Evolutionary conservation across 2,797 vertebrate genomes (phyloP).

Genomic region (Helostoma temminkii): DNA sequence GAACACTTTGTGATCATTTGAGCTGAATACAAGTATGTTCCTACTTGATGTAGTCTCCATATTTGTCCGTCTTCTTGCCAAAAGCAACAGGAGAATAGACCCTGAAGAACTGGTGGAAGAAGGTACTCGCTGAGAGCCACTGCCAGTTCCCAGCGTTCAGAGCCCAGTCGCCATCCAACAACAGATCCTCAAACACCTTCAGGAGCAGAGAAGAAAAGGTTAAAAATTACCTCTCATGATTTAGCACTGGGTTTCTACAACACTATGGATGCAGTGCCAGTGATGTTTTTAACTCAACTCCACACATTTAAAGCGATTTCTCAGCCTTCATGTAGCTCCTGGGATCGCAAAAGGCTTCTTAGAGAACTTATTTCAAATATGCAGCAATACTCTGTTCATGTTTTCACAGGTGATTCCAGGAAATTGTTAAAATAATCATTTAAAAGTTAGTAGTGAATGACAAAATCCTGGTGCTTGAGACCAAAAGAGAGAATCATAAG

Average conservation of each 20-base stretch:
- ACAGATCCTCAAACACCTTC: slow-evolving; percentile 84
- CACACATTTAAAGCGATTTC: no score
- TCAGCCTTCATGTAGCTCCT: no score
- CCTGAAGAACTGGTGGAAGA: slow-evolving; percentile 85
- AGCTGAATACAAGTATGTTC: background rate
- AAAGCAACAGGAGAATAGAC: slow-evolving; percentile 83
- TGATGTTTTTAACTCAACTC: no score
- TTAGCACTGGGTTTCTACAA: background rate
- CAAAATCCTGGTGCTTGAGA: no score
- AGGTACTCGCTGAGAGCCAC: slow-evolving; percentile 85
- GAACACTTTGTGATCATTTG: background rate
- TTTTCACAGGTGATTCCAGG: no score
- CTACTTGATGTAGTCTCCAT: slow-evolving; percentile 85
- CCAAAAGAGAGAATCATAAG: no score
- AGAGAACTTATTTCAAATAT: no score
- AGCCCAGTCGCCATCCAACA: slow-evolving; percentile 84
- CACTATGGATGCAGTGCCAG: no score
- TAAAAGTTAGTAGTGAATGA: no score
- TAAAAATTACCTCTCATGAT: background rate
- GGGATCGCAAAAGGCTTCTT: no score
- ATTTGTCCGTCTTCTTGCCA: slow-evolving; percentile 84
- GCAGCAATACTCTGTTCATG: no score
- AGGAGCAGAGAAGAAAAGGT: background rate
- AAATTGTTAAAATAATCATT: no score
- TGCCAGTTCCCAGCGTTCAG: slow-evolving; percentile 86